Conservation (phyloP, 2,113 vertebrate genomes). For the Xenopus tropicalis region UCB_Xtro_10.0 CM004449.2:75016501-75017000, state of each 20-base stretch:
- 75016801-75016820: slow-evolving; percentile 1
- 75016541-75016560: background rate
- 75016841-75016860: background rate
- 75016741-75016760: background rate
- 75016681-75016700: background rate
- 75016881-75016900: background rate
- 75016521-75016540: too few relatives aligned
- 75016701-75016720: slow-evolving; percentile 1
- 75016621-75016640: background rate
- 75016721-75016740: background rate
- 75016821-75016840: background rate
- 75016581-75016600: too few relatives aligned
- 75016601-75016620: background rate
- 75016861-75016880: background rate
- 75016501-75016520: too few relatives aligned
- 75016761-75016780: background rate
- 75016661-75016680: background rate
- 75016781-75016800: background rate
- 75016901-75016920: background rate
- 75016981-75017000: too few relatives aligned
- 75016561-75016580: too few relatives aligned
- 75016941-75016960: too few relatives aligned
- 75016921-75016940: too few relatives aligned
- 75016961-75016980: too few relatives aligned
- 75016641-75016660: background rate